These are phyloP conservation scores for Drosophila maculinotata DNA, from an alignment of 2,888 invertebrate species.

Conservation along the genomic window DNA sequence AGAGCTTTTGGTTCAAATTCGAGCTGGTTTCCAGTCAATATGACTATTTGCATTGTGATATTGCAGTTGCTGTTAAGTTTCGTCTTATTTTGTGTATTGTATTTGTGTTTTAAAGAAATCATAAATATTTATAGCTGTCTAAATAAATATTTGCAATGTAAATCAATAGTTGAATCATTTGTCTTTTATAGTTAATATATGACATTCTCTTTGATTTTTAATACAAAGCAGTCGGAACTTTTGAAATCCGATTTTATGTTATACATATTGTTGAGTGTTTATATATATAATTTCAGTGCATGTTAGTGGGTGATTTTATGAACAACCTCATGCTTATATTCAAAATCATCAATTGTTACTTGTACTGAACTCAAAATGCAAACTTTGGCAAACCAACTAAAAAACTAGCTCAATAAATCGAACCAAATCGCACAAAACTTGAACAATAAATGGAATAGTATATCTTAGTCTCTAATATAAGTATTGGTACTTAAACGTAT, in stretches of 20 bases:
- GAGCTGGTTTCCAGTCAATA: constrained; percentile 17
- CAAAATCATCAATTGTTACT: background rate
- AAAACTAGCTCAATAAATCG: constrained; percentile 34
- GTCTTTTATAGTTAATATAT: background rate
- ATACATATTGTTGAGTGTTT: too few relatives aligned
- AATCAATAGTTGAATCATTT: background rate
- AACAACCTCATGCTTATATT: background rate
- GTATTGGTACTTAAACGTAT: background rate
- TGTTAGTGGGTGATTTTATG: background rate
- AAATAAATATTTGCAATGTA: background rate
- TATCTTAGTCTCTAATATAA: constrained; percentile 19
- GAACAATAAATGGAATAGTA: constrained; percentile 4
- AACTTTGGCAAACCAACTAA: constrained; percentile 10
- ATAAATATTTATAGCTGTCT: background rate
- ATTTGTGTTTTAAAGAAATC: too few relatives aligned
- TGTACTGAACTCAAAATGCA: constrained; percentile 31
- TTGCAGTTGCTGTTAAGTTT: constrained; percentile 2
- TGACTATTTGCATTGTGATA: constrained; percentile 1
- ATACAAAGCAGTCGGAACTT: too few relatives aligned
- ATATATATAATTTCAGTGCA: background rate
- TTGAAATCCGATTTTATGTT: too few relatives aligned
- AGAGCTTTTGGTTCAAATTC: constrained; percentile 4
- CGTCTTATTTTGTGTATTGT: background rate
- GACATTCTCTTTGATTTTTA: too few relatives aligned
- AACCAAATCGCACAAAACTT: constrained; percentile 36